Percentiles rank a stretch among this genome's conserved stretches.
phyloP scores from a whole-genome alignment of 1,140 invertebrate species.

The Drosophila ogumai region DNA sequence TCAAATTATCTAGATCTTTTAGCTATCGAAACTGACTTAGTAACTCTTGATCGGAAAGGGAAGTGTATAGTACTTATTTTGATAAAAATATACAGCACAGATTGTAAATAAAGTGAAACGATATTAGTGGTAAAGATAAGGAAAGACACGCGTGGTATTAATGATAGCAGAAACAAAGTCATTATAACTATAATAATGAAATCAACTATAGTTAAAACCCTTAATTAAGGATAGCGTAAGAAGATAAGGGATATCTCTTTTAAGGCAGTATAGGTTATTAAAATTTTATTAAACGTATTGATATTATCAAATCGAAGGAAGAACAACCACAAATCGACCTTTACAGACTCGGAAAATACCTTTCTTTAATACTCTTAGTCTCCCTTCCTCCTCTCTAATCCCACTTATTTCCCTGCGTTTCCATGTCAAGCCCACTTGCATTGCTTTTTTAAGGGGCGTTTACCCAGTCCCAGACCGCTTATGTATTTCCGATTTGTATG shows the following conservation, averaged over 20 bases:
- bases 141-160: background rate
- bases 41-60: background rate
- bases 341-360: background rate
- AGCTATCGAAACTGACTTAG: background rate
- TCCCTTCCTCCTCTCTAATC: background rate
- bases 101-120: slow-evolving; percentile 3
- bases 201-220: background rate
- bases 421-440: background rate
- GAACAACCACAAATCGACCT: background rate
- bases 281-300: background rate
- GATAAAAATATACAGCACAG: background rate
- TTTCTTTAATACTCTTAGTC: background rate
- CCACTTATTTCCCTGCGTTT: slow-evolving; percentile 10
- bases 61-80: background rate
- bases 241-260: background rate
- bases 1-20: background rate
- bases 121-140: background rate
- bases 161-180: background rate
- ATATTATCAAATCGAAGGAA: background rate
- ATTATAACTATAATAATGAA: background rate
- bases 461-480: background rate
- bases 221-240: background rate
- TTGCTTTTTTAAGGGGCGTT: slow-evolving; percentile 23
- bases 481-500: background rate
- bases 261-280: too few relatives aligned